These are phyloP conservation scores for Saccostrea glomerata DNA, from an alignment of 1,140 invertebrate species.

Conservation along the genomic window DNA sequence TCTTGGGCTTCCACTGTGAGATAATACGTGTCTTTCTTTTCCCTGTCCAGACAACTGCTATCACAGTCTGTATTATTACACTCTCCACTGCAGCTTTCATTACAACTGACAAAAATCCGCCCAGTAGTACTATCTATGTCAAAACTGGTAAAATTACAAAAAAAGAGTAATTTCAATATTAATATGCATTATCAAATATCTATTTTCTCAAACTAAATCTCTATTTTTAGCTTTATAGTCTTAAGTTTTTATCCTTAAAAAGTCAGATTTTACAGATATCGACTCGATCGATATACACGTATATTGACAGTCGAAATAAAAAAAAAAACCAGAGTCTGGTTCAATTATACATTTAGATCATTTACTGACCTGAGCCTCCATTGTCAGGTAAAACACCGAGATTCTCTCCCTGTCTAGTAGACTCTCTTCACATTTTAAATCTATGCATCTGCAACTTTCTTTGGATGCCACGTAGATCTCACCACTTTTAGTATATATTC, in stretches of 20 bases:
- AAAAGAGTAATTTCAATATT: neutral
- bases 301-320: too few relatives aligned
- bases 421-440: neutral
- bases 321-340: too few relatives aligned
- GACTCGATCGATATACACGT: too few relatives aligned
- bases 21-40: conserved; percentile 11
- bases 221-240: neutral
- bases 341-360: too few relatives aligned
- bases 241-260: too few relatives aligned
- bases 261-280: too few relatives aligned
- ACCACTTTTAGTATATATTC: neutral
- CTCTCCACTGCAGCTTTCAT: neutral
- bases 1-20: conserved; percentile 9
- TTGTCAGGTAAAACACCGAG: conserved; percentile 24
- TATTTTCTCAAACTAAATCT: neutral
- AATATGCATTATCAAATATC: neutral
- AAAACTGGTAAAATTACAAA: neutral
- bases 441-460: neutral
- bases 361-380: conserved; percentile 34
- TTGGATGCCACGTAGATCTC: neutral
- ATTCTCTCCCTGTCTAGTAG: conserved; percentile 33
- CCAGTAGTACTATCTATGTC: neutral
- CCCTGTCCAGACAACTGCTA: conserved; percentile 26
- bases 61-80: neutral
- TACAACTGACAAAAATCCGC: neutral